Percentiles rank a stretch among this genome's conserved stretches.
Conservation (phyloP, 1,140 invertebrate species). For the Saccostrea echinata region DNA sequence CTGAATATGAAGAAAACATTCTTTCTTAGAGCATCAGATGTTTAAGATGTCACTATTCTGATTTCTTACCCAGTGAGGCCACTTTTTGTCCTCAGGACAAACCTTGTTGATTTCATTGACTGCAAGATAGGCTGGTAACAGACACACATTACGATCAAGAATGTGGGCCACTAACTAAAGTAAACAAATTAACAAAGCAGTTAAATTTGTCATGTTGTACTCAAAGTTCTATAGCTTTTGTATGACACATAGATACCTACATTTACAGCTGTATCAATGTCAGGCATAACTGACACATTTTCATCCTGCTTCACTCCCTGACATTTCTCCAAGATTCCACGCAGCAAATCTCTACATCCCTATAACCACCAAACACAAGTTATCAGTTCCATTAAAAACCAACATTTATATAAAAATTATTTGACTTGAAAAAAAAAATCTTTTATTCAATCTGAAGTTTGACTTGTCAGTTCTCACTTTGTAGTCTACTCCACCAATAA, state of each 20-base stretch:
- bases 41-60: neutral
- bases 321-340: conserved; percentile 89
- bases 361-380: conserved; percentile 50
- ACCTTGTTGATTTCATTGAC: conserved; percentile 96
- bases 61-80: conserved; percentile 92
- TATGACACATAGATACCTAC: conserved; percentile 64
- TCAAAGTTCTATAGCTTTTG: too few species aligned
- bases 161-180: conserved; percentile 89
- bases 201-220: too few species aligned
- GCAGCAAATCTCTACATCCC: conserved; percentile 80
- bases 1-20: too few species aligned
- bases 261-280: conserved; percentile 72
- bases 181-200: conserved; percentile 1
- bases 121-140: conserved; percentile 96
- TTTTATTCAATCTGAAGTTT: too few species aligned
- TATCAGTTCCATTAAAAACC: neutral
- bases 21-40: too few species aligned
- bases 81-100: conserved; percentile 89
- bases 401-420: neutral
- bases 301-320: conserved; percentile 65
- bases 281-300: conserved; percentile 69
- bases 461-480: conserved; percentile 83
- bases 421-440: too few species aligned
- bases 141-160: conserved; percentile 94
- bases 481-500: conserved; percentile 95